phyloP scores from a whole-genome alignment of 2,888 invertebrate species.

The Autographa pulchrina region DNA sequence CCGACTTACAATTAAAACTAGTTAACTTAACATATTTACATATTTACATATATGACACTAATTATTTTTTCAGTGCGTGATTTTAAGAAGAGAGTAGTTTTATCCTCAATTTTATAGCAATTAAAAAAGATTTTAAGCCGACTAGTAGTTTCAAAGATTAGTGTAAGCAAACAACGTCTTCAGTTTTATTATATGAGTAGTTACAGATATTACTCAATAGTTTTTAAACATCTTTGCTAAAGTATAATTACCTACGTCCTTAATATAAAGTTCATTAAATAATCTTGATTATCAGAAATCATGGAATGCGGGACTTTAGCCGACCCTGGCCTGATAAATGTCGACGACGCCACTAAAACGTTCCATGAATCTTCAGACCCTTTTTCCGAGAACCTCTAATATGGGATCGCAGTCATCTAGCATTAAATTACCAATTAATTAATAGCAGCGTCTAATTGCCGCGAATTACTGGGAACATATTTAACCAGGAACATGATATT shows the following conservation, averaged over 20 bases:
- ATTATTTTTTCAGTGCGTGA: not conserved
- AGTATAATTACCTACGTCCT: not conserved
- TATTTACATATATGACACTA: too few relatives aligned
- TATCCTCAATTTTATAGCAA: too few relatives aligned
- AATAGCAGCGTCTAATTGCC: slow-evolving; percentile 11
- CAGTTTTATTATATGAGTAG: not conserved
- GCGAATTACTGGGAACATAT: not conserved
- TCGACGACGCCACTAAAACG: slow-evolving; percentile 10
- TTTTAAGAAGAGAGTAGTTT: too few relatives aligned
- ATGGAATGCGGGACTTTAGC: not conserved
- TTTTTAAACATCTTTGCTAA: not conserved
- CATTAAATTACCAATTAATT: slow-evolving; percentile 16
- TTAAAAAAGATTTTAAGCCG: not conserved
- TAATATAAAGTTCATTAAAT: not conserved
- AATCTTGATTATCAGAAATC: slow-evolving; percentile 10
- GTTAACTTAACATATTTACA: too few relatives aligned
- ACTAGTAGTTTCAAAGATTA: not conserved
- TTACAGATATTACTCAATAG: not conserved
- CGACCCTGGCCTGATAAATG: slow-evolving; percentile 6
- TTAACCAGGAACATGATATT: not conserved
- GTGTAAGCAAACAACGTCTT: not conserved
- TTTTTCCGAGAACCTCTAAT: slow-evolving; percentile 5
- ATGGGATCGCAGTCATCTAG: slow-evolving; percentile 2
- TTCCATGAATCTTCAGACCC: slow-evolving; percentile 18
- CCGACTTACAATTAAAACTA: too few relatives aligned